phyloP scores from a whole-genome alignment of 2,113 vertebrate genomes.

The Hemicordylus capensis region DNA sequence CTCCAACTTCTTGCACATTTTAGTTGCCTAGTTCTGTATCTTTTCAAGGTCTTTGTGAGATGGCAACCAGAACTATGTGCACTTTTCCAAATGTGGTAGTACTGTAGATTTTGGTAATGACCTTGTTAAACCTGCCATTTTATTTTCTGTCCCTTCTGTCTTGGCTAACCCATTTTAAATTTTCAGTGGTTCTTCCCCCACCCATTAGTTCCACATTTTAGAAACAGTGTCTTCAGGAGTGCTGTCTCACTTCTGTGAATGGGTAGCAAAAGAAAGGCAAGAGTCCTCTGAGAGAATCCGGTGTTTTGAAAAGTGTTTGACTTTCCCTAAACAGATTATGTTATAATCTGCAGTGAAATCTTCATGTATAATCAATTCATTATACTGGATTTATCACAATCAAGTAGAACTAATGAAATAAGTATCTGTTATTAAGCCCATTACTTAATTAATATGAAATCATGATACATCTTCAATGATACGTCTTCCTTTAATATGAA shows the following conservation, averaged over 20 bases:
- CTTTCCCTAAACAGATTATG: slow-evolving; percentile 25
- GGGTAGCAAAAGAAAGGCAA: background rate
- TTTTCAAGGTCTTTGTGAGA: background rate
- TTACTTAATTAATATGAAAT: slow-evolving; percentile 33
- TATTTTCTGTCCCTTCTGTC: background rate
- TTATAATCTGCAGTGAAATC: slow-evolving; percentile 11
- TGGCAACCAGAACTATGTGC: background rate
- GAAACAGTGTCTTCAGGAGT: background rate
- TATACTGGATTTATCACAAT: slow-evolving; percentile 19
- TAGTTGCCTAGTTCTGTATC: background rate
- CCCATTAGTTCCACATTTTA: background rate
- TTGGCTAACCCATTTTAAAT: background rate
- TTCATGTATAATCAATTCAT: background rate
- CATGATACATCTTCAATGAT: background rate
- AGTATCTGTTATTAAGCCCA: slow-evolving; percentile 10
- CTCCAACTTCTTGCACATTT: background rate
- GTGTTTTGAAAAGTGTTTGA: background rate
- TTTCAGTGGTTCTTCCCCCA: background rate
- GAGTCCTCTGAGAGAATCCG: background rate
- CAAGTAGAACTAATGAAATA: background rate
- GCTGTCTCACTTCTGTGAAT: background rate
- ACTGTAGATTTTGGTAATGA: background rate
- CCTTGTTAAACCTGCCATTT: background rate
- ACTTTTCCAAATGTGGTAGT: background rate
- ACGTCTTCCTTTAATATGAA: too few species aligned